Percentiles rank a stretch among this genome's conserved stretches.
Conservation (phyloP, 1,140 invertebrate genomes). For the Heterodera schachtii region DNA sequence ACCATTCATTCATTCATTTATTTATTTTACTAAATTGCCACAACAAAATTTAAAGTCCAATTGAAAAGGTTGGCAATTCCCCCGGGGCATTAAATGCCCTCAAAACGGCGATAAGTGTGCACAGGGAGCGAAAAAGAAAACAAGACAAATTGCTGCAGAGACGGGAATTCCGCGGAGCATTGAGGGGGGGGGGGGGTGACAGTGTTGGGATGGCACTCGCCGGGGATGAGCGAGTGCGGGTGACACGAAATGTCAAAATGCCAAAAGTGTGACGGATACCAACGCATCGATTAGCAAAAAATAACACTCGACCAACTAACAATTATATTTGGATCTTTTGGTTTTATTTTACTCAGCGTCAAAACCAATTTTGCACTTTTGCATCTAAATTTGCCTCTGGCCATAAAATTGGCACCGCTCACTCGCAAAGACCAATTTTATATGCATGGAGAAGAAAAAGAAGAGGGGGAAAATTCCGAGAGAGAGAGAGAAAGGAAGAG, state of each 20-base stretch:
- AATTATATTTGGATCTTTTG: background rate
- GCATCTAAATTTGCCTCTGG: background rate
- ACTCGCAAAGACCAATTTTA: background rate
- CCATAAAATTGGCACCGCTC: background rate
- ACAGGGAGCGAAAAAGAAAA: background rate
- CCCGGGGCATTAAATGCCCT: conserved; percentile 1
- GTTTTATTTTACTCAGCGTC: background rate
- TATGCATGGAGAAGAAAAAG: background rate
- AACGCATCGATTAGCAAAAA: background rate
- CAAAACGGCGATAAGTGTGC: background rate
- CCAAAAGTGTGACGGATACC: background rate
- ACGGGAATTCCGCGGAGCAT: background rate
- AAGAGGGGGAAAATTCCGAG: background rate
- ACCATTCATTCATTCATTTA: background rate
- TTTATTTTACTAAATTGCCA: background rate
- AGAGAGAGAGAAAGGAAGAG: too few species aligned
- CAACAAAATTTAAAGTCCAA: background rate
- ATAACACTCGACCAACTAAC: background rate
- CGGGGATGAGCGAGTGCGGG: background rate
- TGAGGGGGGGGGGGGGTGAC: background rate
- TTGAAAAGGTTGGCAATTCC: background rate
- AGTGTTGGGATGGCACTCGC: conserved; percentile 1
- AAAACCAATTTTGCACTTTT: background rate
- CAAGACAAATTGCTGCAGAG: conserved; percentile 14
- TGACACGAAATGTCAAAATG: background rate